These are phyloP conservation scores for Artemia franciscana DNA, from an alignment of 1,140 invertebrate species.

Conservation along the genomic window DNA sequence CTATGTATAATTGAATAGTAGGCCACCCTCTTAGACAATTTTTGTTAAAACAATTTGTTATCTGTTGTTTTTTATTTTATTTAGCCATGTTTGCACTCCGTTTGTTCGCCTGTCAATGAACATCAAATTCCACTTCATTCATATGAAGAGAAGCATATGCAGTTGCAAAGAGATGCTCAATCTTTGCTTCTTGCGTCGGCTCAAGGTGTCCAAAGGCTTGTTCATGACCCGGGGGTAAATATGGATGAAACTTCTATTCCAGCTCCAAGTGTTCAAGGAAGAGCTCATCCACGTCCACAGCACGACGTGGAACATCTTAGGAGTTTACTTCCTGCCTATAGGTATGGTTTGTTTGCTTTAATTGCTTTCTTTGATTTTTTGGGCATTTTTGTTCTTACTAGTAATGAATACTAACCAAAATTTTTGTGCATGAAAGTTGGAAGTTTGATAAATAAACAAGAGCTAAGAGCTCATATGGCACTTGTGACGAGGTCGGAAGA, in stretches of 20 bases:
- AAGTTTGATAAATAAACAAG: too few relatives aligned
- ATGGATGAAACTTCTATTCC: neutral
- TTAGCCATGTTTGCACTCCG: neutral
- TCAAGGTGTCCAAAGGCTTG: neutral
- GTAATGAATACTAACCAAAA: too few relatives aligned
- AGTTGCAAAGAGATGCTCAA: neutral
- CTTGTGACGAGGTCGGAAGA: too few relatives aligned
- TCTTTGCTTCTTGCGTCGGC: neutral
- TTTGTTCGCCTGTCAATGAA: neutral
- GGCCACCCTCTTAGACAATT: too few relatives aligned
- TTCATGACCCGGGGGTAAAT: neutral
- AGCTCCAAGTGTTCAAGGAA: neutral
- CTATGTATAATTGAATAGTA: too few relatives aligned
- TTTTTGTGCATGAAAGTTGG: too few relatives aligned
- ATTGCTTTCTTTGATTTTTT: too few relatives aligned
- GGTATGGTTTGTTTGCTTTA: too few relatives aligned
- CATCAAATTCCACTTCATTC: neutral
- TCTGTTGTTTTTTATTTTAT: neutral
- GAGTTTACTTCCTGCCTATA: conserved; percentile 60
- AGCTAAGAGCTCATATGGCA: too few relatives aligned
- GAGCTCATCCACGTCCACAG: neutral
- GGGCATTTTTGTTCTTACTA: too few relatives aligned
- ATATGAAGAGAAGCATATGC: neutral
- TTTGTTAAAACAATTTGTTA: too few relatives aligned
- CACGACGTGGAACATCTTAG: conserved; percentile 26